A percentile compares a stretch with the other conserved stretches of the same genome.
These are phyloP conservation scores for Nemotelus pantherinus DNA, from an alignment of 2,888 invertebrate species.

Conservation along the genomic window DNA sequence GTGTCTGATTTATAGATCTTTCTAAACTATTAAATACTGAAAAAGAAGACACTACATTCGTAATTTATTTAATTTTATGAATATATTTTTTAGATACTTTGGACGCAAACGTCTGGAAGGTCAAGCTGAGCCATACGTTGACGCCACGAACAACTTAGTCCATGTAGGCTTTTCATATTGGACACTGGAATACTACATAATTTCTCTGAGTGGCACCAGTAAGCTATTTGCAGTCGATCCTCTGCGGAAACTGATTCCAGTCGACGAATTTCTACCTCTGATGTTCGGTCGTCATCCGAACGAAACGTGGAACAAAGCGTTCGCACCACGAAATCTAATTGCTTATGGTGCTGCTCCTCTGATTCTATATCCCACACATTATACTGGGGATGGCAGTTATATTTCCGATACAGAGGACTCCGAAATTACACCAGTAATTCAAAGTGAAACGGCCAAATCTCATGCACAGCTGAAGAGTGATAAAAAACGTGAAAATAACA, in stretches of 20 bases:
- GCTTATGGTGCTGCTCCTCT: conserved; percentile 89
- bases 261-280: conserved; percentile 96
- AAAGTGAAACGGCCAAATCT: not conserved
- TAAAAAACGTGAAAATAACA: conserved; percentile 22
- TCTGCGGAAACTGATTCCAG: conserved; percentile 85
- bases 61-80: too few relatives aligned
- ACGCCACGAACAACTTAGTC: conserved; percentile 75
- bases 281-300: conserved; percentile 92
- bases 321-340: conserved; percentile 78
- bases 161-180: conserved; percentile 94
- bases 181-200: conserved; percentile 94
- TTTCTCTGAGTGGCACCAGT: conserved; percentile 81
- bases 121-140: conserved; percentile 74
- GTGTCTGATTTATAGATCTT: too few relatives aligned
- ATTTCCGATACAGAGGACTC: conserved; percentile 96
- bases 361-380: conserved; percentile 90
- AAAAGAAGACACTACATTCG: not conserved
- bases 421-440: conserved; percentile 52
- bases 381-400: conserved; percentile 92
- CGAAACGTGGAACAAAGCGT: conserved; percentile 80
- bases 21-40: too few relatives aligned
- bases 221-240: conserved; percentile 84
- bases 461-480: conserved; percentile 40
- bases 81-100: conserved; percentile 84
- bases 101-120: conserved; percentile 89